These are phyloP conservation scores for Lordiphosa mommai DNA, from an alignment of 1,140 invertebrate species.

Conservation along the genomic window DNA sequence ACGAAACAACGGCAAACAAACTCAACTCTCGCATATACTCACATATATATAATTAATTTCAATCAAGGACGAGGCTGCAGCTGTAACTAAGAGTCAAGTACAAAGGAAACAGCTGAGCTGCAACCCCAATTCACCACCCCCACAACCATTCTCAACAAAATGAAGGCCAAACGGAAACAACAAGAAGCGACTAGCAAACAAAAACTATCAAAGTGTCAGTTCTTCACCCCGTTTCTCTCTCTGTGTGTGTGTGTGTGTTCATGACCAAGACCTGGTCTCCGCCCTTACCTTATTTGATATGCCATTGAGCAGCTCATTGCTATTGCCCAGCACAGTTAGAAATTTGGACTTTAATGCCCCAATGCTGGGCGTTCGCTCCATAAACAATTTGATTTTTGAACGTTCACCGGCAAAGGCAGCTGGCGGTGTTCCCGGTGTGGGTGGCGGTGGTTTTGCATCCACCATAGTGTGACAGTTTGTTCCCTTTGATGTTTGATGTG, in stretches of 20 bases:
- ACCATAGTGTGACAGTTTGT: conserved; percentile 29
- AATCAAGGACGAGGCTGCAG: conserved; percentile 46
- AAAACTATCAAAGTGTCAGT: conserved; percentile 52
- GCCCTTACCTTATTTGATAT: conserved; percentile 79
- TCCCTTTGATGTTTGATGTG: not conserved
- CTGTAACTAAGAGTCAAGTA: conserved; percentile 51
- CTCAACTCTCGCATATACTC: not conserved
- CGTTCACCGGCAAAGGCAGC: conserved; percentile 69
- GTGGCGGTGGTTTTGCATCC: conserved; percentile 56
- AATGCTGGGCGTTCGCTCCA: conserved; percentile 79
- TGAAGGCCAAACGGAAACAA: conserved; percentile 64
- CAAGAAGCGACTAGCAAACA: conserved; percentile 42
- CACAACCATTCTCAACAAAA: conserved; percentile 11
- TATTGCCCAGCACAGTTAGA: conserved; percentile 80
- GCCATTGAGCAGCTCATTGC: conserved; percentile 80
- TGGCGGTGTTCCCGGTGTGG: conserved; percentile 53
- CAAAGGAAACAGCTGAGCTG: conserved; percentile 45
- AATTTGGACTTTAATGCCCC: conserved; percentile 80
- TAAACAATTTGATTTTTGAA: conserved; percentile 79
- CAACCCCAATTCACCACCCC: conserved; percentile 1
- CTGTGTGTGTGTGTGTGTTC: not conserved
- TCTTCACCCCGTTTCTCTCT: not conserved
- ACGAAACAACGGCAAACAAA: conserved; percentile 3
- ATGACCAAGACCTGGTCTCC: conserved; percentile 2
- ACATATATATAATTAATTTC: conserved; percentile 57